Evolutionary conservation across 1,140 invertebrate genomes (phyloP).

Genomic region (Elysia chlorotica): DNA sequence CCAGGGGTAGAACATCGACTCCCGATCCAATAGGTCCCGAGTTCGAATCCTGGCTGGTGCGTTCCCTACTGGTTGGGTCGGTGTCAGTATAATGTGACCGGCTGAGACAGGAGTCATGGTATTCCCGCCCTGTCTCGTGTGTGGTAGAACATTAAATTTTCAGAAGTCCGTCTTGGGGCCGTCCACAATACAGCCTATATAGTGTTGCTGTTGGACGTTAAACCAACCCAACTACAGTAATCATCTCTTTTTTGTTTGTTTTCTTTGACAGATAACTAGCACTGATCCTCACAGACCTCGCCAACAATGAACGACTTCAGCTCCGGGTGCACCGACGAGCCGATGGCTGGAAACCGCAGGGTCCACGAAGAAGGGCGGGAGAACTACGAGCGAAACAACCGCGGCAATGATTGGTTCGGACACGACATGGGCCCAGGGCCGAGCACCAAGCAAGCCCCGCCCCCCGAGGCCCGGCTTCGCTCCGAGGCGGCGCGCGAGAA

Average conservation of each 20-base stretch:
- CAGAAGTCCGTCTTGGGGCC: background rate
- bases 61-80: too few relatives aligned
- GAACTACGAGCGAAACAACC: slow-evolving; percentile 15
- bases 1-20: too few relatives aligned
- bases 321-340: background rate
- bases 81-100: too few relatives aligned
- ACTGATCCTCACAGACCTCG: background rate
- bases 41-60: too few relatives aligned
- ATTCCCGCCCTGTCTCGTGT: too few relatives aligned
- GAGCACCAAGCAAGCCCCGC: too few relatives aligned
- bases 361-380: slow-evolving; percentile 19
- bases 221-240: background rate
- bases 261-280: background rate
- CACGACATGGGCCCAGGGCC: background rate
- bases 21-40: too few relatives aligned
- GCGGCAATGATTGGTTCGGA: slow-evolving; percentile 8
- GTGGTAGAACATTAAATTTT: background rate
- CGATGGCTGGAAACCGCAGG: background rate
- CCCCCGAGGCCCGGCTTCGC: slow-evolving; percentile 13
- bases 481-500: slow-evolving; percentile 8
- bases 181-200: background rate
- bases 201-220: too few relatives aligned
- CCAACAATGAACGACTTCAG: slow-evolving; percentile 6
- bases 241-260: background rate
- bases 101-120: too few relatives aligned